Base-by-base conservation (phyloP, 2,113 vertebrate species). In the Mionectes macconnelli region DNA sequence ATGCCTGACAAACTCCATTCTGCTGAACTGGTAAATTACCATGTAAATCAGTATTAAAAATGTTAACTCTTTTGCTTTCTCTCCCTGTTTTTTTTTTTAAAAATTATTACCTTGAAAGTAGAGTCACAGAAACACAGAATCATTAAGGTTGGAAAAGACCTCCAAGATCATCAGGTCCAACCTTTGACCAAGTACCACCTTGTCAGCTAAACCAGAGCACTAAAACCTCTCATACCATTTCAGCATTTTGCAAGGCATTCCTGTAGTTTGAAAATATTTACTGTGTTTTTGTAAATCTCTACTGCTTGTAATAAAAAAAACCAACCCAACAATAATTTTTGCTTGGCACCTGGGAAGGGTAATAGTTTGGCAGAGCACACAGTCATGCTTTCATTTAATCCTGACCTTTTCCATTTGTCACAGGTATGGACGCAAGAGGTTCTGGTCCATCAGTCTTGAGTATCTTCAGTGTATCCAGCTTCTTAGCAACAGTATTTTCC, bases 361-460 rank as follows among this genome's bases (percentile, higher is more conserved):
- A 49, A 18, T n/a, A 12, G 60, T 33, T 56, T 52, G 35, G 68
- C 44, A 59, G 14, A 73, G 45, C 40, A 39, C 12, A 18, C 37
- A 16, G 3, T 76, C 28, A 9, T 1, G 37, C 66, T 64, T 56
- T 53, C 40, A 33, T 87, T 93, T 93, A 93, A 95, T 55, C 35
- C 62, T 74, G 44, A 69, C 57, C 60, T 93, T 95, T 94, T 67
- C 81, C 12, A 6, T 96, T 91, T 97, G 73, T 98, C 97, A 49
- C 97, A 99, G 99, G 97, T 97, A 99, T 99, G 98, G 98, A 99
- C 92, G 99, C 99, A 7, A 98, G 98, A 89, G 99, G 99, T 53
- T 99, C 98, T 25, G 96, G 98, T 47, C 97, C 98, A 7, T 85
- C 96, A 53, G 22, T 94, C 78, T 92, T 91, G 25, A 95, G 37